Evolutionary conservation across 2,113 vertebrate genomes (phyloP).

Genomic region (Steatornis caripensis): DNA sequence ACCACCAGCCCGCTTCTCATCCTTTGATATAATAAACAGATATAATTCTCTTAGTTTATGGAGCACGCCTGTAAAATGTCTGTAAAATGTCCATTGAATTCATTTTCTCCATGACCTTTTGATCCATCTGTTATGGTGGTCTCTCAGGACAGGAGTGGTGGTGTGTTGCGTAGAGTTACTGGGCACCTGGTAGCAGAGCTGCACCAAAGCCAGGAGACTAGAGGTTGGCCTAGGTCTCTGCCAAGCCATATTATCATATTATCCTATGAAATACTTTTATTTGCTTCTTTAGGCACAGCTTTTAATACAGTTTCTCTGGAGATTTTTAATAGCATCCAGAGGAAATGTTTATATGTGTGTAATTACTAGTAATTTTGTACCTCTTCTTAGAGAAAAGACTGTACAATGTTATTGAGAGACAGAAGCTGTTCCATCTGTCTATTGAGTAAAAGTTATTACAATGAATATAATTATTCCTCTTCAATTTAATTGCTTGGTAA

Average conservation of each 20-base stretch:
- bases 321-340: constrained; percentile 2
- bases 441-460: neutral
- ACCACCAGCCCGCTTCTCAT: too few relatives aligned
- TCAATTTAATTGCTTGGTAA: neutral
- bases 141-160: too few relatives aligned
- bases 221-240: neutral
- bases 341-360: constrained; percentile 3
- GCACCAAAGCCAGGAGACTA: too few relatives aligned
- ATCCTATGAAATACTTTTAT: neutral
- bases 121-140: too few relatives aligned
- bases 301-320: neutral
- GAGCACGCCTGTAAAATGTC: too few relatives aligned
- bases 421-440: neutral
- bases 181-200: too few relatives aligned
- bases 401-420: neutral
- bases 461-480: neutral
- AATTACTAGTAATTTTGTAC: constrained; percentile 27
- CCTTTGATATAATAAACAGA: too few relatives aligned
- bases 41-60: too few relatives aligned
- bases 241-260: neutral
- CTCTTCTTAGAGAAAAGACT: neutral
- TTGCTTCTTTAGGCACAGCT: neutral
- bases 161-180: too few relatives aligned
- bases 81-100: too few relatives aligned
- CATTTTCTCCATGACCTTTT: too few relatives aligned